These are phyloP conservation scores for Scyliorhinus canicula DNA, from an alignment of 2,797 vertebrate genomes.

Conservation along the genomic window DNA sequence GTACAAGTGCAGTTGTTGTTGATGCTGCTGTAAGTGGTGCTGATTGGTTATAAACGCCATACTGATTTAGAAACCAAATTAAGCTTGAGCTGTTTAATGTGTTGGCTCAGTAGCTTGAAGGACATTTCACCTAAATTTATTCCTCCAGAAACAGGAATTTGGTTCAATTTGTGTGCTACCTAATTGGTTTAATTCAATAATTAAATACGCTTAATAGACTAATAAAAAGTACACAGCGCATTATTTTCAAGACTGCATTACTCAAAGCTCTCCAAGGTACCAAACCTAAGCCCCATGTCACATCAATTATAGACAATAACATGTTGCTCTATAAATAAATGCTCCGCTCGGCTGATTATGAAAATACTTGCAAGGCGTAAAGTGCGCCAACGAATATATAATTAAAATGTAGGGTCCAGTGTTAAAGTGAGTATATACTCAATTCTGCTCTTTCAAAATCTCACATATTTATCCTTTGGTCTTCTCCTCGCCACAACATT, in stretches of 20 bases:
- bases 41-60: not conserved
- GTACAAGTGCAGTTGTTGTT: not conserved
- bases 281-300: not conserved
- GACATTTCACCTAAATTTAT: not conserved
- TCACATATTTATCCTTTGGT: too few species aligned
- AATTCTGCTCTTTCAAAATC: too few species aligned
- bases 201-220: not conserved
- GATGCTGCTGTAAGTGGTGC: not conserved
- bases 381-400: not conserved
- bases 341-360: not conserved
- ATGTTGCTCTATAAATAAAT: not conserved
- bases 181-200: slow-evolving; percentile 11
- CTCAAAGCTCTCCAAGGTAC: slow-evolving; percentile 3
- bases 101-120: not conserved
- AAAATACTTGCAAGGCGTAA: not conserved
- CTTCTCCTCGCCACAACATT: too few species aligned
- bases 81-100: not conserved
- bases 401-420: not conserved
- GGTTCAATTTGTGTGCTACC: not conserved
- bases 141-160: not conserved
- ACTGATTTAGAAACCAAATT: not conserved
- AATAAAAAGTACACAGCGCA: slow-evolving; percentile 8
- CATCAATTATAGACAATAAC: not conserved
- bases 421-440: not conserved
- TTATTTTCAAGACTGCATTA: not conserved